Conservation (phyloP, 2,888 invertebrate genomes). For the Archips xylosteana region DNA sequence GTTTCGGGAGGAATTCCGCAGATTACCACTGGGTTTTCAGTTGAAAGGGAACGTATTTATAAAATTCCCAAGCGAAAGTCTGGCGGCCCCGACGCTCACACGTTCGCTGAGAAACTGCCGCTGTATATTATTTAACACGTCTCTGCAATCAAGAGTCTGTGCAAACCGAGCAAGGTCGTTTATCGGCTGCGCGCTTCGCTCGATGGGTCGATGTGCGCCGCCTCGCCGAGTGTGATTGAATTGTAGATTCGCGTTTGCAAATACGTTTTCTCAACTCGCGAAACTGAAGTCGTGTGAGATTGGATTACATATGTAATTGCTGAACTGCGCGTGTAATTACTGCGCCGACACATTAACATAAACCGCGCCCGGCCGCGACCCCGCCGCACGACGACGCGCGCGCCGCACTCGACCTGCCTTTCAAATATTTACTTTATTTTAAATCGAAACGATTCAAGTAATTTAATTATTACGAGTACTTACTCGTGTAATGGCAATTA, state of each 20-base stretch:
- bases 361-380: not conserved
- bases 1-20: slow-evolving; percentile 8
- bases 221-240: not conserved
- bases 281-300: slow-evolving; percentile 18
- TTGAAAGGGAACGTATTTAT: slow-evolving; percentile 24
- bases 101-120: too few species aligned
- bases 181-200: not conserved
- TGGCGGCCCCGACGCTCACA: not conserved
- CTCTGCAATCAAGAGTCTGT: not conserved
- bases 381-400: not conserved
- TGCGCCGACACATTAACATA: slow-evolving; percentile 6
- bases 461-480: slow-evolving; percentile 9
- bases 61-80: slow-evolving; percentile 16
- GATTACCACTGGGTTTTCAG: slow-evolving; percentile 9
- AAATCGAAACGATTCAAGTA: not conserved
- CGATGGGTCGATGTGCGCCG: not conserved
- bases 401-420: not conserved
- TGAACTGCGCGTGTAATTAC: slow-evolving; percentile 17
- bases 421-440: not conserved
- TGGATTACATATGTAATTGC: slow-evolving; percentile 18
- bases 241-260: slow-evolving; percentile 26
- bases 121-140: not conserved
- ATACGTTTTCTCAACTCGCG: slow-evolving; percentile 25
- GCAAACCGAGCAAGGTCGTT: not conserved
- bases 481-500: slow-evolving; percentile 11